phyloP scores from a whole-genome alignment of 37 sponge, comb jelly and placozoan genomes.

The Diacarnus erythraeanus region DNA sequence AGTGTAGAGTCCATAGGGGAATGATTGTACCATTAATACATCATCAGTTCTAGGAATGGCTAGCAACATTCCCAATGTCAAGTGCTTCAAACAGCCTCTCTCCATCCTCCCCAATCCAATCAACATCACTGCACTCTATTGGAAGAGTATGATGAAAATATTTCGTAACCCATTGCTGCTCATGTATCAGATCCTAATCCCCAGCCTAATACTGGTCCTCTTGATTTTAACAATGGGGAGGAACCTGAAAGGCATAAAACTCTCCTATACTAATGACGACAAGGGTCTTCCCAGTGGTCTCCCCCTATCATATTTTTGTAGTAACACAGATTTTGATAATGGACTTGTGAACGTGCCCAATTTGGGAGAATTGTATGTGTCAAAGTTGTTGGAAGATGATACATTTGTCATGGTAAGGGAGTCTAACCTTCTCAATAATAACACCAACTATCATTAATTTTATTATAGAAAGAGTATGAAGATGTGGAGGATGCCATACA shows the following conservation, averaged over 20 bases:
- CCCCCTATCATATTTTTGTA: conserved; percentile 7
- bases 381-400: background rate
- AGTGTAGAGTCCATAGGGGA: no score
- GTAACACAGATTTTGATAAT: background rate
- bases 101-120: conserved; percentile 4
- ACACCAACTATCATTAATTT: background rate
- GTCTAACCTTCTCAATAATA: no score
- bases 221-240: conserved; percentile 71
- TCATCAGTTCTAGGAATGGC: no score
- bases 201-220: conserved; percentile 55
- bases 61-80: no score
- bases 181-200: conserved; percentile 68
- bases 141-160: conserved; percentile 48
- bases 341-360: background rate
- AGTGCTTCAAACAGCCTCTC: background rate
- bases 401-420: conserved; percentile 16
- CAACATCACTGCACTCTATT: conserved; percentile 45
- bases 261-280: conserved; percentile 47
- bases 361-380: conserved; percentile 9
- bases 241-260: conserved; percentile 32
- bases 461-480: conserved; percentile 7
- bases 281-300: background rate
- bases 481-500: conserved; percentile 38
- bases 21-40: no score
- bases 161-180: conserved; percentile 60